These are phyloP conservation scores for Podabrus alpinus DNA, from an alignment of 2,888 invertebrate species.

Conservation along the genomic window DNA sequence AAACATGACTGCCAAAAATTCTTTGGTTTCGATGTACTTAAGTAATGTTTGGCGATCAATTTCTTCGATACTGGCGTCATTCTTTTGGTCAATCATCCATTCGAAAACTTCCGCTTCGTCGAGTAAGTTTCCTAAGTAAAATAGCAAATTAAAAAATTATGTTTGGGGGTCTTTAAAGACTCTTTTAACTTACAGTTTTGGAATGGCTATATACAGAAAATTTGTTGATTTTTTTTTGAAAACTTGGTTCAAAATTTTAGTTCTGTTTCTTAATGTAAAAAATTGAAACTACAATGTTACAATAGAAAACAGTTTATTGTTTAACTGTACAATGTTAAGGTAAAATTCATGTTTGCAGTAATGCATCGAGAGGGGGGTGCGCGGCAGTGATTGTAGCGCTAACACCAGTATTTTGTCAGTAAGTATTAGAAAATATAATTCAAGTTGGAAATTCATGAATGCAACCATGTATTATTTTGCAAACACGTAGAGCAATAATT, in stretches of 20 bases:
- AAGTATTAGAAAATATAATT: slow-evolving; percentile 23
- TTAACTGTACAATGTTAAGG: slow-evolving; percentile 28
- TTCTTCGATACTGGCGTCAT: slow-evolving; percentile 89
- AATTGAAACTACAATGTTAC: slow-evolving; percentile 40
- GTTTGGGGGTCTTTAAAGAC: not conserved
- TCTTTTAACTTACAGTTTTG: slow-evolving; percentile 33
- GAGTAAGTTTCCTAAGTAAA: slow-evolving; percentile 65
- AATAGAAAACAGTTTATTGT: slow-evolving; percentile 50
- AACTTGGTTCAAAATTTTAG: not conserved
- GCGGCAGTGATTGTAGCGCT: slow-evolving; percentile 44
- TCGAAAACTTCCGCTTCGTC: slow-evolving; percentile 84
- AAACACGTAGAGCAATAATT: slow-evolving; percentile 49
- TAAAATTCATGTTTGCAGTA: not conserved
- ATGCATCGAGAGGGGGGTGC: slow-evolving; percentile 39
- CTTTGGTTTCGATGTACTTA: slow-evolving; percentile 85
- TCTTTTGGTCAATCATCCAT: slow-evolving; percentile 91
- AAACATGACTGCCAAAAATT: slow-evolving; percentile 89
- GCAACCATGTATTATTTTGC: slow-evolving; percentile 36
- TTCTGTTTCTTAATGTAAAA: slow-evolving; percentile 2
- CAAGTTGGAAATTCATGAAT: slow-evolving; percentile 35
- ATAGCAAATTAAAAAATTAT: not conserved
- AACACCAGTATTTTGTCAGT: slow-evolving; percentile 32
- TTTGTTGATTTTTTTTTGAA: not conserved
- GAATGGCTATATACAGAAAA: slow-evolving; percentile 46
- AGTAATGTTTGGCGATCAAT: slow-evolving; percentile 81